Evolutionary conservation across 2,888 invertebrate species (phyloP).

Genomic region (Meiosimyza platycephala): DNA sequence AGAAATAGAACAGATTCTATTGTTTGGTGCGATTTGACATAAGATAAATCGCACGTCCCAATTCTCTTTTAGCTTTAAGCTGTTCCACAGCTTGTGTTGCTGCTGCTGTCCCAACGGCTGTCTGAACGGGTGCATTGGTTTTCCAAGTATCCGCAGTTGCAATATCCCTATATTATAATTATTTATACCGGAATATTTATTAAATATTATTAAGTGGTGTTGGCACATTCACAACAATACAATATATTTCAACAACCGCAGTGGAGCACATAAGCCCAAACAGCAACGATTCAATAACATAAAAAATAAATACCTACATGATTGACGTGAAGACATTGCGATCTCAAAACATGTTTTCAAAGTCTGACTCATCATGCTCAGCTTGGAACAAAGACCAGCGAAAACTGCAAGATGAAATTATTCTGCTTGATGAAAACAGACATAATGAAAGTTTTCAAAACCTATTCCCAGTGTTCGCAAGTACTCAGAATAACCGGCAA

Average conservation of each 20-base stretch:
- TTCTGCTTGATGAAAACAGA: conserved; percentile 78
- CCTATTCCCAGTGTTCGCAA: conserved; percentile 70
- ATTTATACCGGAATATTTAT: too few relatives aligned
- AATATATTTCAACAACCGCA: conserved; percentile 63
- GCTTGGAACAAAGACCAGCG: conserved; percentile 54
- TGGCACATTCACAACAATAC: too few relatives aligned
- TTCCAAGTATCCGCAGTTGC: too few relatives aligned
- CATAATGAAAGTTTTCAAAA: conserved; percentile 50
- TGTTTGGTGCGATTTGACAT: too few relatives aligned
- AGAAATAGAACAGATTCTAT: too few relatives aligned
- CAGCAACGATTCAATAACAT: conserved; percentile 52
- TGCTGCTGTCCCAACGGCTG: too few relatives aligned
- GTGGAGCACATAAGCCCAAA: conserved; percentile 77
- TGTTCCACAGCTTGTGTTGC: too few relatives aligned
- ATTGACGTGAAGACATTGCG: conserved; percentile 66
- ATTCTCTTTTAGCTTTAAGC: too few relatives aligned
- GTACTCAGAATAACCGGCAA: conserved; percentile 73
- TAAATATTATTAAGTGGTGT: too few relatives aligned
- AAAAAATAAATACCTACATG: conserved; percentile 53
- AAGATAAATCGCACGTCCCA: too few relatives aligned
- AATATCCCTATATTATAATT: too few relatives aligned
- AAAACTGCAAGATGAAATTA: conserved; percentile 67
- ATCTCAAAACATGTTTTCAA: conserved; percentile 56
- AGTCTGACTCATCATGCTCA: conserved; percentile 64
- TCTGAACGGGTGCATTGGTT: too few relatives aligned